Percentiles rank a stretch among this genome's conserved stretches.
phyloP scores from a whole-genome alignment of 2,888 invertebrate species.

The Drosophila neoperkinsi region DNA sequence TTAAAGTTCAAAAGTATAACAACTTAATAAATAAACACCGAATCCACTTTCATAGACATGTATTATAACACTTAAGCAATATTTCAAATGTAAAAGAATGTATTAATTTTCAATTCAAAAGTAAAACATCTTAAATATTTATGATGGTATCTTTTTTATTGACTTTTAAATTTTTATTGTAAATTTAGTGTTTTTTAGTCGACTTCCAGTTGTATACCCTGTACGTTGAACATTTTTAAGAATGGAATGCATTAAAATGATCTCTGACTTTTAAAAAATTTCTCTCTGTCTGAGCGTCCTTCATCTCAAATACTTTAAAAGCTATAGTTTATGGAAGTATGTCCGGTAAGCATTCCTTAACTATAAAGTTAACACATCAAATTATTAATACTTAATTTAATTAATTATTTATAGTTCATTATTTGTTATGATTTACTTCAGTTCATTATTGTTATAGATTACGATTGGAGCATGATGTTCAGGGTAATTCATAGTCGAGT shows the following conservation, averaged over 20 bases:
- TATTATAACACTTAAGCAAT: conserved; percentile 1
- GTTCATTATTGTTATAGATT: background rate
- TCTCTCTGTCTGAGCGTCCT: background rate
- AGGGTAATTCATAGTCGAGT: background rate
- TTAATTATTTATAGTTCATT: background rate
- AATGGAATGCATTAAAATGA: background rate
- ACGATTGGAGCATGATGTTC: background rate
- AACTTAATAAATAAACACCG: background rate
- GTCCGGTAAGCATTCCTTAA: background rate
- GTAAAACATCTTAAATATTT: conserved; percentile 9
- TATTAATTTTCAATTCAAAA: conserved; percentile 19
- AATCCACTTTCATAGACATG: conserved; percentile 3
- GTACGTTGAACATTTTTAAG: too few relatives aligned
- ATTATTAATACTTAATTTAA: background rate
- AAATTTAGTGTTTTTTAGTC: background rate
- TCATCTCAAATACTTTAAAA: background rate
- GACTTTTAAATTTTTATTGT: background rate
- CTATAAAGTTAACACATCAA: background rate
- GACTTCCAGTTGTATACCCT: conserved; percentile 16
- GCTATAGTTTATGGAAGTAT: background rate
- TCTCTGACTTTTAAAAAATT: background rate
- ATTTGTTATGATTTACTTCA: background rate
- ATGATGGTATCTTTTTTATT: conserved; percentile 1
- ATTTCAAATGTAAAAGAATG: background rate
- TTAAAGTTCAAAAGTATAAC: conserved; percentile 17